Base-by-base conservation (phyloP, 1,140 invertebrate species). In the Babylonia areolata region DNA sequence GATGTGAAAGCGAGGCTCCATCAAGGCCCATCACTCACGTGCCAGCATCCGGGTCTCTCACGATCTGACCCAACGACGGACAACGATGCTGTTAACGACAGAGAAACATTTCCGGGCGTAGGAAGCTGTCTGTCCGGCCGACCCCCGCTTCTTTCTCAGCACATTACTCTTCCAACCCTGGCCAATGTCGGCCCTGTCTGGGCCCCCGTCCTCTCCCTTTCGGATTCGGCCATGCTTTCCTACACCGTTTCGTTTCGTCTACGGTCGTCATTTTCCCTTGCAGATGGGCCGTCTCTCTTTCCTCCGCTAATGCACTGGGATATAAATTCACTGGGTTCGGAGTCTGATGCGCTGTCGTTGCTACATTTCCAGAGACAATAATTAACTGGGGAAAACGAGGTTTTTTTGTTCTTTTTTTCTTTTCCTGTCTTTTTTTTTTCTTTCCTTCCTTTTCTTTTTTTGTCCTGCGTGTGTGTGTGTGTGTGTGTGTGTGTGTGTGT, bases 21-120 rank as follows among this genome's bases (percentile, higher is more conserved):
- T 84, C 69, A 73, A 42, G 82, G 37, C n/a, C 82, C 82, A 84
- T 84, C 82, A 84, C 64, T 84, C 82, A 73, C 82, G 58, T 73
- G 64, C 64, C 82, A 46, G 39, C 69, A 73, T 84, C 82, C 82
- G 82, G 82, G 64, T n/a, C 82, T 84, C 82, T 84, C 69, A 42
- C 64, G 64, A 73, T 46, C 69, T 40, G 82, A 84, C 82, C 64
- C 82, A 75, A 84, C 82, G 69, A 75, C 64, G 64, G 81, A 84
- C 82, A 84, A 73, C 64, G 64, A 73, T 69, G 28, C 64, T 46
- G 82, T 73, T 73, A 84, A 84, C 82, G 82, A 84, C 82, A 46
- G 82, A 69, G 82, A 69, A 69, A 73, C 58, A 84, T 73, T 84
- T 84, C 82, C 82, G 82, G 82, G 46, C 1, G 23, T 46, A 42